phyloP scores from a whole-genome alignment of 1,140 invertebrate species.

The Branchinecta lynchi region DNA sequence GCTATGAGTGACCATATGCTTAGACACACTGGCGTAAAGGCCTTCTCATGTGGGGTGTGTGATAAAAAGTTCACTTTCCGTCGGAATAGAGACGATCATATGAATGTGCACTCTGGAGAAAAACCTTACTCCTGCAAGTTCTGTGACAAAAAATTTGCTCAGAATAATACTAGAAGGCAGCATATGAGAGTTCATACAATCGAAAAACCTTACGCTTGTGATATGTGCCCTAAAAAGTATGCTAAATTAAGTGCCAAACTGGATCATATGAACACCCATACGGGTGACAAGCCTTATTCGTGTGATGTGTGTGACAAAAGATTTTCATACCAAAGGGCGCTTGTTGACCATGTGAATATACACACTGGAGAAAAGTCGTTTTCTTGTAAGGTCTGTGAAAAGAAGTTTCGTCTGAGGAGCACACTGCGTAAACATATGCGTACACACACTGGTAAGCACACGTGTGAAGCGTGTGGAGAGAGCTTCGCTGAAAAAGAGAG shows the following conservation, averaged over 20 bases:
- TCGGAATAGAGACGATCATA: slow-evolving; percentile 41
- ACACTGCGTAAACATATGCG: neutral
- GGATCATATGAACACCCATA: neutral
- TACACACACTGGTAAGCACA: neutral
- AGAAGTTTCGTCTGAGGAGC: neutral
- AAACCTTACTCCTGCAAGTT: slow-evolving; percentile 88
- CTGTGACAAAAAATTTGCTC: slow-evolving; percentile 88
- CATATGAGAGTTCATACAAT: slow-evolving; percentile 70
- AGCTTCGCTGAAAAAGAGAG: slow-evolving; percentile 95
- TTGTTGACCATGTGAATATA: slow-evolving; percentile 33
- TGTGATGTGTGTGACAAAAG: slow-evolving; percentile 27
- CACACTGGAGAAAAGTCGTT: neutral
- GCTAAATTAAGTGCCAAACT: slow-evolving; percentile 41
- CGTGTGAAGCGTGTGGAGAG: slow-evolving; percentile 71
- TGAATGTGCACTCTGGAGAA: slow-evolving; percentile 96
- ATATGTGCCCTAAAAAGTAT: slow-evolving; percentile 97
- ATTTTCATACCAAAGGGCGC: slow-evolving; percentile 82
- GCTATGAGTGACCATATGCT: too few relatives aligned
- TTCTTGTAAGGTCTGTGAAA: neutral
- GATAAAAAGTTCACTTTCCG: too few relatives aligned
- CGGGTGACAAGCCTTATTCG: neutral
- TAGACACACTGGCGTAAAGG: too few relatives aligned
- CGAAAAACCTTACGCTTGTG: slow-evolving; percentile 96
- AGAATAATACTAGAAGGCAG: slow-evolving; percentile 86
- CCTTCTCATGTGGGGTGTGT: too few relatives aligned